A percentile compares a stretch with the other conserved stretches of the same genome.
These are phyloP conservation scores for Magallana ariakensis DNA, from an alignment of 1,140 invertebrate species.

Conservation along the genomic window DNA sequence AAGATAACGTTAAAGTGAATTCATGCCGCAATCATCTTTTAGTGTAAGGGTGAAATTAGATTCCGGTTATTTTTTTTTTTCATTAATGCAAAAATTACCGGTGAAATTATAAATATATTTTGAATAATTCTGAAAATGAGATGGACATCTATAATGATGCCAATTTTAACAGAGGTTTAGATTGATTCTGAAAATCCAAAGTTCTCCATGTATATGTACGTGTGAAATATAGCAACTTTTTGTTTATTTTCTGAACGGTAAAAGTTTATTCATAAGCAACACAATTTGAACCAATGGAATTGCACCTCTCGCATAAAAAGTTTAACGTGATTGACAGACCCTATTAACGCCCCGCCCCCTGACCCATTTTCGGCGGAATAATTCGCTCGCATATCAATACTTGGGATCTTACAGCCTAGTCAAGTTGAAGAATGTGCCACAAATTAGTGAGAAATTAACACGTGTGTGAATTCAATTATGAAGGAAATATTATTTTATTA, in stretches of 20 bases:
- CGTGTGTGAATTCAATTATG: conserved; percentile 43
- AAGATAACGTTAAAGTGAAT: no score
- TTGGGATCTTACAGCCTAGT: conserved; percentile 45
- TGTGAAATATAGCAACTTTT: not conserved
- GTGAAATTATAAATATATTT: no score
- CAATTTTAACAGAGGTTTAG: no score
- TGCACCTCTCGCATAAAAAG: not conserved
- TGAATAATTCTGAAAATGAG: no score
- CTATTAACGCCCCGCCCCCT: conserved; percentile 53
- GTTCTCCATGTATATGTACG: not conserved
- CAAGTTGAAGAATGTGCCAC: conserved; percentile 53
- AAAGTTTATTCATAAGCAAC: conserved; percentile 40
- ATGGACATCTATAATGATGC: no score
- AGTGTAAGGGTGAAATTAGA: no score
- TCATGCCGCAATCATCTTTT: no score
- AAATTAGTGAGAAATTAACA: conserved; percentile 55
- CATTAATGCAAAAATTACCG: no score
- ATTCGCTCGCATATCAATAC: conserved; percentile 55
- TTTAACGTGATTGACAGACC: conserved; percentile 43
- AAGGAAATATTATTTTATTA: conserved; percentile 46
- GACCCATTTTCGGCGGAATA: conserved; percentile 59
- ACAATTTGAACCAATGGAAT: conserved; percentile 43
- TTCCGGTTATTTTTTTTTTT: no score
- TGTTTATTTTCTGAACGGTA: conserved; percentile 33
- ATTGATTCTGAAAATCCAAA: no score